Conservation (phyloP, 2,888 invertebrate species). For the Troilus luridus region DNA sequence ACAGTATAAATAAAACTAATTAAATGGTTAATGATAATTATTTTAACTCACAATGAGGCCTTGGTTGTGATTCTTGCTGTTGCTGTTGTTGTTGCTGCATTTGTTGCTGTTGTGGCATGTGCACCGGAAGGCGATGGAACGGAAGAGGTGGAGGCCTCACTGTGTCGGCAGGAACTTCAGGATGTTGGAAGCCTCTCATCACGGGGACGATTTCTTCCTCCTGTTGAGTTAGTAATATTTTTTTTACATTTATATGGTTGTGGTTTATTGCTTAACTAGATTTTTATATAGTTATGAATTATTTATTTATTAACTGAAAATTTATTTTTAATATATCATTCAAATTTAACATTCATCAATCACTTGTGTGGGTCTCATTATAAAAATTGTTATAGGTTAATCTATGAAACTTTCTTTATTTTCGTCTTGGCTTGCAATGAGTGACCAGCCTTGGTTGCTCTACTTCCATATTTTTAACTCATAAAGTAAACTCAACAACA, state of each 20-base stretch:
- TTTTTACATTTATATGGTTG: background rate
- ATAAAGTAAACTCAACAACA: too few species aligned
- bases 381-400: too few species aligned
- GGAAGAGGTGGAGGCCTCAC: constrained; percentile 67
- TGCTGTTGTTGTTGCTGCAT: constrained; percentile 74
- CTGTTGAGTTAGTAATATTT: background rate
- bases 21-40: background rate
- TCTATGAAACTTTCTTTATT: too few species aligned
- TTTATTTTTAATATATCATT: too few species aligned
- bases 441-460: too few species aligned
- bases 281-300: background rate
- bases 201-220: constrained; percentile 67
- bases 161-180: constrained; percentile 66
- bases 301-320: background rate
- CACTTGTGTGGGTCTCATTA: too few species aligned
- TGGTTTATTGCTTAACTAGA: background rate
- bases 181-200: constrained; percentile 58
- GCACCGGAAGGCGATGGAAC: constrained; percentile 69
- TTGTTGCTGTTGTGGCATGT: constrained; percentile 68
- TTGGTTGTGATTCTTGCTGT: constrained; percentile 70
- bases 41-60: constrained; percentile 82
- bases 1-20: constrained; percentile 48
- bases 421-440: too few species aligned
- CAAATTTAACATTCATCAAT: too few species aligned
- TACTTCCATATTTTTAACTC: too few species aligned